Percentiles rank a stretch among this genome's conserved stretches.
Evolutionary conservation across 2,888 invertebrate genomes (phyloP).

Genomic region (Oscheius sp.): DNA sequence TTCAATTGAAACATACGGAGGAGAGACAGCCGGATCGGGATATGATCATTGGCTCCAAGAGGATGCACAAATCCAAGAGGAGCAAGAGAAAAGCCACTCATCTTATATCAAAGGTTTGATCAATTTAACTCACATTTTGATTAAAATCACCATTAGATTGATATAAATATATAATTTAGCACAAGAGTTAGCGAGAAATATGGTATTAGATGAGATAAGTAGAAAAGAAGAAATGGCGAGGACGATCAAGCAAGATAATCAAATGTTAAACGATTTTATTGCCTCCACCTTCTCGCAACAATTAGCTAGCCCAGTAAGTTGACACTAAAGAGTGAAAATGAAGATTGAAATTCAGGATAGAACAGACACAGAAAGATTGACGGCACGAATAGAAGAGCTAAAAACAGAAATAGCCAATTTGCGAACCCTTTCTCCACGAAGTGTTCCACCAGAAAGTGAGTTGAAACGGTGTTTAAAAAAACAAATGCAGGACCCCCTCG

Average conservation of each 20-base stretch:
- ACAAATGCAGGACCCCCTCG: conserved; percentile 21
- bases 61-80: not conserved
- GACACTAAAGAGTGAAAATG: not conserved
- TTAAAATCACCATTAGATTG: not conserved
- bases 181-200: not conserved
- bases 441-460: conserved; percentile 37
- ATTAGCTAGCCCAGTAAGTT: not conserved
- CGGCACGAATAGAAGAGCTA: conserved; percentile 23
- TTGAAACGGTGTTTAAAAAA: too few relatives aligned
- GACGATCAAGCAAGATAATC: conserved; percentile 3
- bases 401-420: conserved; percentile 24
- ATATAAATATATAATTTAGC: not conserved
- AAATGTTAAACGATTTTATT: conserved; percentile 5
- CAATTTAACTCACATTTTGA: not conserved
- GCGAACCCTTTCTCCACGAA: conserved; percentile 15
- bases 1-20: conserved; percentile 25
- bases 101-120: conserved; percentile 4
- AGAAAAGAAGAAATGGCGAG: not conserved
- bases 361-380: conserved; percentile 21
- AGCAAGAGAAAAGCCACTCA: not conserved
- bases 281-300: not conserved
- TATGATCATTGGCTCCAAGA: conserved; percentile 1
- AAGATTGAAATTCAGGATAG: not conserved
- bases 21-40: conserved; percentile 27
- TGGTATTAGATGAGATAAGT: not conserved